A percentile compares a stretch with the other conserved stretches of the same genome.
Conservation (phyloP, 2,797 vertebrate species). For the Cossypha niveicapilla region DNA sequence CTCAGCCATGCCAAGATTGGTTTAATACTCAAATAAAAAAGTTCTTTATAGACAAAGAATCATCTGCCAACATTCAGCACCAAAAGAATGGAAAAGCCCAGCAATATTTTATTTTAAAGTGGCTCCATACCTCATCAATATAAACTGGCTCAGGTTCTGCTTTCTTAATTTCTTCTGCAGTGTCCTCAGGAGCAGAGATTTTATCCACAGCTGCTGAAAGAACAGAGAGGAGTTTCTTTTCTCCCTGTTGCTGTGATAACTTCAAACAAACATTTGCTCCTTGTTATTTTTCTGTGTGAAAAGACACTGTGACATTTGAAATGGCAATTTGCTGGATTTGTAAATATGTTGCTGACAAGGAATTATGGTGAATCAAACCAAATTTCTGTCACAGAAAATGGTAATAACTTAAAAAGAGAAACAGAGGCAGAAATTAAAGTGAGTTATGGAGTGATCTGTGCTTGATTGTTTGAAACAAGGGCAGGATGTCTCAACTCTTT, state of each 20-base stretch:
- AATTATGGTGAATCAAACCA: neutral
- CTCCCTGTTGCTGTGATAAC: neutral
- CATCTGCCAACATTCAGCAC: neutral
- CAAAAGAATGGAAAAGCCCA: neutral
- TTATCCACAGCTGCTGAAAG: slow-evolving; percentile 78
- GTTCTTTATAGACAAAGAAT: neutral
- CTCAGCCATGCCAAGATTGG: neutral
- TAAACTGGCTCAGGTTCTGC: slow-evolving; percentile 88
- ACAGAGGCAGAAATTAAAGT: neutral
- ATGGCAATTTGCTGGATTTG: neutral
- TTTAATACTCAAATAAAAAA: neutral
- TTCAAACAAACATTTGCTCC: neutral
- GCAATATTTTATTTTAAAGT: neutral
- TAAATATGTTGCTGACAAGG: neutral
- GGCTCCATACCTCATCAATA: slow-evolving; percentile 88
- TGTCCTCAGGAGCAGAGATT: slow-evolving; percentile 74
- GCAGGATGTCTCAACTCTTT: neutral
- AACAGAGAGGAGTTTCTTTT: slow-evolving; percentile 23
- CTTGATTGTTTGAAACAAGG: neutral
- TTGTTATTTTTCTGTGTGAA: neutral
- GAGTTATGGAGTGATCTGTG: neutral
- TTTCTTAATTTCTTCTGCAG: slow-evolving; percentile 75
- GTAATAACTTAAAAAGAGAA: neutral
- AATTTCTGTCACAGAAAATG: neutral
- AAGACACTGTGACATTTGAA: neutral